Evolutionary conservation across 2,797 vertebrate genomes (phyloP), one percentile per base, ranked within the genome.

Genomic region (Protosalanx chinensis): DNA sequence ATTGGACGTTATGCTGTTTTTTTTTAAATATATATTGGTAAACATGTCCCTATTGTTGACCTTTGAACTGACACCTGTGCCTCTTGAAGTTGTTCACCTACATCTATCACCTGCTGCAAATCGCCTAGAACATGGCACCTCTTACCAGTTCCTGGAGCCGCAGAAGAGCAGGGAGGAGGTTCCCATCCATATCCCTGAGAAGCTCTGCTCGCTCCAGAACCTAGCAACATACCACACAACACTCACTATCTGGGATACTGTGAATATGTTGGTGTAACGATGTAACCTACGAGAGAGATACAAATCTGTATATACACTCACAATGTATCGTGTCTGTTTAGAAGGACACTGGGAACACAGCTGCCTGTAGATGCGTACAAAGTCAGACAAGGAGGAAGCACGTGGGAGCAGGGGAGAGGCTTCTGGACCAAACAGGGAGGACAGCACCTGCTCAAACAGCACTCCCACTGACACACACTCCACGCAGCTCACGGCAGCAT

Each of bases 131-230:
- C 51, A n/a, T 15, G 58, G 58, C 0, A 35, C 30, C 56, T 76
- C 95, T 94, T 91, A 99, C 97, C 93, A 99, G 71, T 83, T 99
- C 98, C 68, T 98, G 96, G 72, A 99, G 92, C 60, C 96, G 94
- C 76, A 98, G 93, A 72, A 99, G 95, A 0, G 92, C 95, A 35
- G 97, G 95, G 68, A 99, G 93, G 77, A 99, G 84, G 77, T 97
- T 96, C 74, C 91, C 91, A 76, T 97, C 95, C 83, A 96, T 90
- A 68, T 98, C 95, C 85, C 96, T 93, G 72, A 99, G 89, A 67
- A 94, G 91, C 67, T 99, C 96, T 0, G 97, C 96, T 87, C 94
- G 94, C 86, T 98, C 98, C 82, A 98, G 88, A n/a, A 99, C 94
- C 97, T 99, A 76, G n/a, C 46, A 23, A n/a, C n/a, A 70, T 8